phyloP scores from a whole-genome alignment of 1,140 invertebrate species.

The Eupristina koningsbergeri region DNA sequence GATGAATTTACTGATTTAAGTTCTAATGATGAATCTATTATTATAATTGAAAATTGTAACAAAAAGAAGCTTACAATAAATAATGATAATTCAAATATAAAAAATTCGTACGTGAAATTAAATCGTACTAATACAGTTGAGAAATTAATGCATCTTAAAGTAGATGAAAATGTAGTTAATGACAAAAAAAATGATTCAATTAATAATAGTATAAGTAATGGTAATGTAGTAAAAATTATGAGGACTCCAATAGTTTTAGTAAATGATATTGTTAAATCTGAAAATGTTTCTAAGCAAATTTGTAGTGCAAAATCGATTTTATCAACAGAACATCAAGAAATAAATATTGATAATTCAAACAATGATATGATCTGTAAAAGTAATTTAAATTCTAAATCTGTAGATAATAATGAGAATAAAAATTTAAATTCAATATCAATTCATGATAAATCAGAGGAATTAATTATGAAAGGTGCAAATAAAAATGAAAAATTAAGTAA shows the following conservation, averaged over 20 bases:
- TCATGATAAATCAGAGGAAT: background rate
- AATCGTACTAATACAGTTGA: conserved; percentile 27
- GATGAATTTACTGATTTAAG: conserved; percentile 10
- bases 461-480: background rate
- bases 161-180: conserved; percentile 29
- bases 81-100: conserved; percentile 26
- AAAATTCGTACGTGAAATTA: conserved; percentile 47
- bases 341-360: background rate
- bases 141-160: conserved; percentile 12
- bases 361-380: background rate
- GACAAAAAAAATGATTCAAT: conserved; percentile 8
- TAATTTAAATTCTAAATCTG: background rate
- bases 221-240: conserved; percentile 1
- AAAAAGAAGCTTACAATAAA: background rate
- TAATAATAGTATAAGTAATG: conserved; percentile 10
- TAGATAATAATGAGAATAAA: background rate
- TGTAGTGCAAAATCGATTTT: background rate
- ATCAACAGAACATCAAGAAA: background rate
- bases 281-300: background rate
- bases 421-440: background rate
- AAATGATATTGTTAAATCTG: conserved; percentile 31
- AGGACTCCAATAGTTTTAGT: conserved; percentile 40
- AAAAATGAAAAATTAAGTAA: background rate
- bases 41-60: background rate
- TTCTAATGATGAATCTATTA: conserved; percentile 2